Conservation (phyloP, 2,113 vertebrate species). For the Struthidea cinerea region DNA sequence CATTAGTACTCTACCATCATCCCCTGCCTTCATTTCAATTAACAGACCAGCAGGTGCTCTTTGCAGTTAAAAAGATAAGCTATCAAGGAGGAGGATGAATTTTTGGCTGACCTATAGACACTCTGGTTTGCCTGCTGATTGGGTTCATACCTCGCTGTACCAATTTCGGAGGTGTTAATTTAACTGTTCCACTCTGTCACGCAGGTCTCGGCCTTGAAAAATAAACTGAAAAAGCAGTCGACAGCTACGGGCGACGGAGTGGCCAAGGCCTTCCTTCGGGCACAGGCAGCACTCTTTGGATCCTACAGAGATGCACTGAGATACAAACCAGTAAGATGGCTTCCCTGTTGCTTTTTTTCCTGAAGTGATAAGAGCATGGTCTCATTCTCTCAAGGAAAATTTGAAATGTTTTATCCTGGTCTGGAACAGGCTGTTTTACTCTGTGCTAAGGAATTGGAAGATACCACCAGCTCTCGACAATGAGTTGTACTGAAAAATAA, state of each 20-base stretch:
- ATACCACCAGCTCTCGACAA: not conserved
- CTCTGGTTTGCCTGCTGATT: slow-evolving; percentile 88
- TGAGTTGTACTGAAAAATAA: not conserved
- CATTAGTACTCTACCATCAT: slow-evolving; percentile 72
- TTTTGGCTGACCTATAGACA: slow-evolving; percentile 88
- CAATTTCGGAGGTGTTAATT: slow-evolving; percentile 97
- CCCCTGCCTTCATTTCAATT: slow-evolving; percentile 86
- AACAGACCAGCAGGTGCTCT: slow-evolving; percentile 93
- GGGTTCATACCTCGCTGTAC: slow-evolving; percentile 81
- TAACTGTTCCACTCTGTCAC: slow-evolving; percentile 81
- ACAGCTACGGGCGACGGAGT: slow-evolving; percentile 93
- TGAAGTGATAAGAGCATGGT: not conserved
- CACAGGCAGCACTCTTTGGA: slow-evolving; percentile 92
- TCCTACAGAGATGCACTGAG: slow-evolving; percentile 94
- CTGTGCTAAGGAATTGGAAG: not conserved
- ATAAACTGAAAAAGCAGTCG: slow-evolving; percentile 97
- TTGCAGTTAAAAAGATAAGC: slow-evolving; percentile 82
- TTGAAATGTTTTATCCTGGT: not conserved
- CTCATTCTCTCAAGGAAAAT: not conserved
- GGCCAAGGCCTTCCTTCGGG: slow-evolving; percentile 88
- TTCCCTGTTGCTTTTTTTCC: not conserved
- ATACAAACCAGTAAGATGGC: slow-evolving; percentile 91
- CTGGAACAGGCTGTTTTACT: not conserved
- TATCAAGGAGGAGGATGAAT: slow-evolving; percentile 72
- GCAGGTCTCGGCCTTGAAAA: slow-evolving; percentile 94